phyloP scores from a whole-genome alignment of 2,113 vertebrate genomes.

The Etia nguti region DNA sequence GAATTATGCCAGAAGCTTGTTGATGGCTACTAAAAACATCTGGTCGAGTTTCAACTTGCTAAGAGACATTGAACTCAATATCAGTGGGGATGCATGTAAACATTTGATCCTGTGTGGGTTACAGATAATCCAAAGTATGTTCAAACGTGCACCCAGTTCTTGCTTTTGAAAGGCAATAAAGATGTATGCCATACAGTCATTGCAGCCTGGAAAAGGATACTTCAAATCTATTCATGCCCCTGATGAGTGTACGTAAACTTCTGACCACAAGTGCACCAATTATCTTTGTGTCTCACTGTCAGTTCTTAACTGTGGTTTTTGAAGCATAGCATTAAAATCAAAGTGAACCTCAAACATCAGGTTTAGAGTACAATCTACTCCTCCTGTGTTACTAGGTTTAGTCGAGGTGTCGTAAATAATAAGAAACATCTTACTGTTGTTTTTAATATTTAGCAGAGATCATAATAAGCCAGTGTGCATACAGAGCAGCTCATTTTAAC shows the following conservation, averaged over 20 bases:
- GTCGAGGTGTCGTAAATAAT: background rate
- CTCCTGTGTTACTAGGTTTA: background rate
- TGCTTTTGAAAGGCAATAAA: background rate
- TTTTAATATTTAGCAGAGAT: background rate
- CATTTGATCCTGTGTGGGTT: background rate
- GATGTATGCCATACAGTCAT: background rate
- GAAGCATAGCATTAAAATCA: background rate
- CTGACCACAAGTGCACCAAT: background rate
- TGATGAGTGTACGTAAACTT: background rate
- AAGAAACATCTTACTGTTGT: background rate
- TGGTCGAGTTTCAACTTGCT: background rate
- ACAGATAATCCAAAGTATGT: background rate
- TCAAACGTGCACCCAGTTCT: background rate
- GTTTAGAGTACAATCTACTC: background rate
- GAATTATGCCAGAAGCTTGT: background rate
- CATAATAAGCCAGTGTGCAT: background rate
- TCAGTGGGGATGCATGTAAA: background rate
- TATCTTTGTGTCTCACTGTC: background rate
- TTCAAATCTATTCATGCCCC: background rate
- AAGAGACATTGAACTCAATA: background rate
- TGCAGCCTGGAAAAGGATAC: background rate
- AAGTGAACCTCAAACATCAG: background rate
- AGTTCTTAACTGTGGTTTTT: background rate
- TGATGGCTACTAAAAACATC: background rate
- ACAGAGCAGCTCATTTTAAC: accelerated